Conservation (phyloP, 2,797 vertebrate genomes). For the Melopsittacus undulatus region DNA sequence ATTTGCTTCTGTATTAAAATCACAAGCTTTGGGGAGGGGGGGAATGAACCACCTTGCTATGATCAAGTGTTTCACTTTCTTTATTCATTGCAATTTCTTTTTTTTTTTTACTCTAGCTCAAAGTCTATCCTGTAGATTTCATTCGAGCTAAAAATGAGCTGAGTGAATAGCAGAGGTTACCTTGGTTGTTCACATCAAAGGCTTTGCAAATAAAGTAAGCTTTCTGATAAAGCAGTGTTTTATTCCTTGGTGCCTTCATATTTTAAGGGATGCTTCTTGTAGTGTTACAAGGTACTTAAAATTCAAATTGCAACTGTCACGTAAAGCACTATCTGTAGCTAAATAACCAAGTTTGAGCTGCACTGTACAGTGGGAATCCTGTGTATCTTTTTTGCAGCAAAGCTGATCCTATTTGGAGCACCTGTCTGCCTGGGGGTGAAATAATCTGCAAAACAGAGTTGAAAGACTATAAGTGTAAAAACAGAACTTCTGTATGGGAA, state of each 20-base stretch:
- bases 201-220: neutral
- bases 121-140: neutral
- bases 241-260: neutral
- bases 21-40: neutral
- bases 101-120: neutral
- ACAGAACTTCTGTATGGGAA: neutral
- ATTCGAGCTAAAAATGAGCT: neutral
- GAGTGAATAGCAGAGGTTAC: neutral
- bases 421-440: neutral
- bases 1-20: neutral
- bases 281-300: neutral
- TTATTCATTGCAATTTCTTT: neutral
- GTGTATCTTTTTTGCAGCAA: neutral
- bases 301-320: neutral
- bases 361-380: neutral
- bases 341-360: neutral
- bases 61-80: neutral
- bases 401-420: neutral
- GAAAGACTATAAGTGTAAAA: neutral
- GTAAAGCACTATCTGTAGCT: neutral
- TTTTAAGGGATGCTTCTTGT: neutral
- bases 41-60: neutral
- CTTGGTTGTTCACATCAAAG: neutral
- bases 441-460: slow-evolving; percentile 4
- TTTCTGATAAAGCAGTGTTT: neutral